Conservation (phyloP, 2,113 vertebrate genomes). For the Anolis sagrei region DNA sequence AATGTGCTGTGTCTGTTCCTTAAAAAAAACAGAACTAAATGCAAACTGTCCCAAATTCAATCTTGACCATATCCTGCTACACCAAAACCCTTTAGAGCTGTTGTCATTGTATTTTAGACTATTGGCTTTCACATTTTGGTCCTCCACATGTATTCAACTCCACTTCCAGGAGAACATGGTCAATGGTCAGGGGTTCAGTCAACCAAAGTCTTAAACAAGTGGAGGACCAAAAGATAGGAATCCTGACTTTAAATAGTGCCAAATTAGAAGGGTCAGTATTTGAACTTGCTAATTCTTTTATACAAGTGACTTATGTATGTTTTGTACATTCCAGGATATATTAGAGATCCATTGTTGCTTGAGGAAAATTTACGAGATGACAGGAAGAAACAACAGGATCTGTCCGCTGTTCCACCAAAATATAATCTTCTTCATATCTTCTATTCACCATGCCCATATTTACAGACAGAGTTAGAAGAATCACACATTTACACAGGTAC, state of each 20-base stretch:
- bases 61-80: neutral
- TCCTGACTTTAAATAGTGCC: neutral
- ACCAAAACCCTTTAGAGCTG: neutral
- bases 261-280: neutral
- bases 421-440: slow-evolving; percentile 59
- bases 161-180: too few relatives aligned
- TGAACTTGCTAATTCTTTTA: neutral
- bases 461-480: slow-evolving; percentile 54
- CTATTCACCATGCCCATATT: slow-evolving; percentile 38
- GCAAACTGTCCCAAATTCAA: too few relatives aligned
- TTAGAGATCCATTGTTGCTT: slow-evolving; percentile 63
- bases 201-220: too few relatives aligned
- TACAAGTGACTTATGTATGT: neutral
- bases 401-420: slow-evolving; percentile 66
- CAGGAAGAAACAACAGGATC: slow-evolving; percentile 58
- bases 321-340: slow-evolving; percentile 48
- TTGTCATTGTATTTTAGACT: neutral
- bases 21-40: neutral
- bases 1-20: neutral
- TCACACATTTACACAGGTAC: slow-evolving; percentile 42
- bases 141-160: too few relatives aligned
- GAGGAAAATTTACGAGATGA: slow-evolving; percentile 44
- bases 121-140: neutral
- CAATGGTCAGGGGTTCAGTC: too few relatives aligned
- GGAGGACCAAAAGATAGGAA: too few relatives aligned